Percentiles rank a stretch among this genome's conserved stretches.
Evolutionary conservation across 1,140 invertebrate species (phyloP).

Genomic region (Oncopodura yosiiana): DNA sequence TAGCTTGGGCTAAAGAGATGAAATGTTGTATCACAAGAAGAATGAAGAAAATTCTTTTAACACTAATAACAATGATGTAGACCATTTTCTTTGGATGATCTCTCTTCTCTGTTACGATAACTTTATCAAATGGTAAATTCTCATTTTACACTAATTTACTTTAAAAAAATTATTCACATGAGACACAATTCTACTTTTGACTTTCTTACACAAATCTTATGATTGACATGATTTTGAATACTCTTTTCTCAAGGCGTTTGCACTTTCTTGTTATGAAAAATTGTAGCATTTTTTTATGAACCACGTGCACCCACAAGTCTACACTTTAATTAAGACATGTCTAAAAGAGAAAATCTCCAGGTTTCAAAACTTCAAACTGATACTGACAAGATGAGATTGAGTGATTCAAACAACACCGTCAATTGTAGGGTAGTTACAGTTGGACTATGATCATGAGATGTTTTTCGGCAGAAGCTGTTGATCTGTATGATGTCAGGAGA

Average conservation of each 20-base stretch:
- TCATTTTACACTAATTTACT: background rate
- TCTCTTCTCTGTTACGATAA: constrained; percentile 5
- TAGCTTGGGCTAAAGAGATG: constrained; percentile 19
- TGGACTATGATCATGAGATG: background rate
- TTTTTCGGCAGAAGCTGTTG: background rate
- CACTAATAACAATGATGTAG: background rate
- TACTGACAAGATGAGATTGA: background rate
- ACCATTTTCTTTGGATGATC: constrained; percentile 10
- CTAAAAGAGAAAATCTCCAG: background rate
- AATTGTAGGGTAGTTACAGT: background rate
- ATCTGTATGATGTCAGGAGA: constrained; percentile 15
- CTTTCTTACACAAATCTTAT: background rate
- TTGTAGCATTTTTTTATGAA: too few species aligned
- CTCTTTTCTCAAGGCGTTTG: too few species aligned
- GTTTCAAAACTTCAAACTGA: background rate
- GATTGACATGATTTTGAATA: background rate
- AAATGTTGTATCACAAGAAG: constrained; percentile 26
- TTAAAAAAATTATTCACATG: too few species aligned
- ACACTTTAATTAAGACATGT: background rate
- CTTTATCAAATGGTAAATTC: constrained; percentile 4
- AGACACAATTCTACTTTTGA: too few species aligned
- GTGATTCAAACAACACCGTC: background rate
- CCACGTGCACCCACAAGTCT: too few species aligned
- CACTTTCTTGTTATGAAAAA: too few species aligned
- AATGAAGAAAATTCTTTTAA: constrained; percentile 13